Conservation (phyloP, 2,888 invertebrate species). For the Tupiocoris notatus region DNA sequence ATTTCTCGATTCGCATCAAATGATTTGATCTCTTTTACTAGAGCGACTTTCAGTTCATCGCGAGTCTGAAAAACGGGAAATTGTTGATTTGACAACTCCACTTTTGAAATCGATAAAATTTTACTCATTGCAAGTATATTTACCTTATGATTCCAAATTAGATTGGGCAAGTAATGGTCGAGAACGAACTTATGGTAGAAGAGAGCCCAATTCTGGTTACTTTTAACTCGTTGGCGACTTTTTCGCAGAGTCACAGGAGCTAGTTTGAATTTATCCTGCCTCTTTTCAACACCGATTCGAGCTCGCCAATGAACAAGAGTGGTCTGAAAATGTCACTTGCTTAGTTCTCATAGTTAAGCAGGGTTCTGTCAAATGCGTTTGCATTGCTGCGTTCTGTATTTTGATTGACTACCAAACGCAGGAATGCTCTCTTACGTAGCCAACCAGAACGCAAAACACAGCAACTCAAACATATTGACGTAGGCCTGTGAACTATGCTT, state of each 20-base stretch:
- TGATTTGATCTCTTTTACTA: constrained; percentile 89
- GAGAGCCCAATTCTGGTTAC: constrained; percentile 84
- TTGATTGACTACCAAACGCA: too few species aligned
- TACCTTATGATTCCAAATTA: constrained; percentile 98
- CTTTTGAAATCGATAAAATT: too few species aligned
- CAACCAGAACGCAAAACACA: too few species aligned
- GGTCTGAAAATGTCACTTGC: constrained; percentile 1
- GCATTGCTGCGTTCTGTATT: too few species aligned
- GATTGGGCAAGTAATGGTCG: constrained; percentile 92
- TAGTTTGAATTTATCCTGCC: constrained; percentile 60
- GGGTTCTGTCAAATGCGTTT: too few species aligned
- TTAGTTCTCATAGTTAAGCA: too few species aligned
- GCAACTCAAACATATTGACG: too few species aligned
- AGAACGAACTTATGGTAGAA: constrained; percentile 94
- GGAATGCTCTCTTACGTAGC: too few species aligned
- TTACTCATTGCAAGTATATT: too few species aligned
- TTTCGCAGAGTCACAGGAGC: constrained; percentile 89
- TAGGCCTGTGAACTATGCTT: too few species aligned
- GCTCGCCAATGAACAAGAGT: constrained; percentile 71
- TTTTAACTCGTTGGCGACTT: constrained; percentile 82
- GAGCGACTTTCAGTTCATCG: constrained; percentile 86
- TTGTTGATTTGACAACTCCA: background rate
- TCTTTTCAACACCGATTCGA: constrained; percentile 61
- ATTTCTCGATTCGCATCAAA: constrained; percentile 89
- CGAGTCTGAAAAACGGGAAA: constrained; percentile 66